Conservation (phyloP, 2,797 vertebrate genomes). For the Dromococcyx pavoninus region DNA sequence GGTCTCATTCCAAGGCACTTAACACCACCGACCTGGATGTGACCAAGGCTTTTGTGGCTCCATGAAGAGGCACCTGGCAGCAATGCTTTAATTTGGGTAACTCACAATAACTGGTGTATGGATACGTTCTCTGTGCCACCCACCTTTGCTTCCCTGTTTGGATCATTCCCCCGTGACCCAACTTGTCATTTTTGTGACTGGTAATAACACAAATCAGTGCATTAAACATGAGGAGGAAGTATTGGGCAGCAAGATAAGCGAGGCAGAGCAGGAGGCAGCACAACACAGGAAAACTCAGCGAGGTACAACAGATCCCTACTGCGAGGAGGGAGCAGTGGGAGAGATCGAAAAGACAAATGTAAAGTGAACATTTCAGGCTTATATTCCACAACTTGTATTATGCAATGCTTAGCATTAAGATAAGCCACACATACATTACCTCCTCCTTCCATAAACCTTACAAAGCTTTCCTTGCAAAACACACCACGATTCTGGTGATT, state of each 20-base stretch:
- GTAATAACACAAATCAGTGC: neutral
- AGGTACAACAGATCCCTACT: neutral
- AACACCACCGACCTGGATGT: neutral
- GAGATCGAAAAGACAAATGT: neutral
- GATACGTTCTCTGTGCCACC: neutral
- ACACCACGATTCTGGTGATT: rapidly evolving
- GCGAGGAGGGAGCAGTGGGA: neutral
- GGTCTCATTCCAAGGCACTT: neutral
- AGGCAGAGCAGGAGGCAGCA: neutral
- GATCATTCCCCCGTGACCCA: neutral
- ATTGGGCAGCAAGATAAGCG: neutral
- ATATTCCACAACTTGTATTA: neutral
- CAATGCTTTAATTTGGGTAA: neutral
- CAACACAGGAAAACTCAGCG: neutral
- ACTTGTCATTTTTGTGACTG: neutral
- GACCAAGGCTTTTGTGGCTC: neutral
- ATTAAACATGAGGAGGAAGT: neutral
- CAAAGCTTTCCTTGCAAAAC: neutral
- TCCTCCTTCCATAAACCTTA: neutral
- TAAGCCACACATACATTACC: neutral
- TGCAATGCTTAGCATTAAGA: neutral
- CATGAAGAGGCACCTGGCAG: neutral
- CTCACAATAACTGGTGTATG: rapidly evolving
- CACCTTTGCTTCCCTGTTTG: neutral
- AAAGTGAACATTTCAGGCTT: neutral